These are phyloP conservation scores for Urocitellus parryii DNA, from an alignment of 2,113 vertebrate genomes.

Conservation along the genomic window DNA sequence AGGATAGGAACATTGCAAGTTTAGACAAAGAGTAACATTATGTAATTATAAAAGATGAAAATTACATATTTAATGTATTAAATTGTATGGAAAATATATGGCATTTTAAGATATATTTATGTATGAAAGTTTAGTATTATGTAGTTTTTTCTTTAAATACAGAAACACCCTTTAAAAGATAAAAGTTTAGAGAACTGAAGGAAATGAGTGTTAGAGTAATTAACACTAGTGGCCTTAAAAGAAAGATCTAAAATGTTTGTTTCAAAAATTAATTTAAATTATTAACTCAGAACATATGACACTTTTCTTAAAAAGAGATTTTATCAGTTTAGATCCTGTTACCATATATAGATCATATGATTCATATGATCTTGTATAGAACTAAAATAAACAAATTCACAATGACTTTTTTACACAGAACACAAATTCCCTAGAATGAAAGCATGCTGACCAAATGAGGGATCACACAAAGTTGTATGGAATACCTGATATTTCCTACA, in stretches of 20 bases:
- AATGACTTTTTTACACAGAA: not conserved
- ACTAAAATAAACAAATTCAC: slow-evolving; percentile 18
- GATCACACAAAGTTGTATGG: not conserved
- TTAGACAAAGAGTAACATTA: not conserved
- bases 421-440: not conserved
- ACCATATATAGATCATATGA: not conserved
- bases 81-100: not conserved
- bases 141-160: not conserved
- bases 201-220: slow-evolving; percentile 67
- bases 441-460: not conserved
- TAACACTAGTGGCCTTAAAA: slow-evolving; percentile 68
- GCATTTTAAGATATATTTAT: not conserved
- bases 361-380: not conserved
- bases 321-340: not conserved
- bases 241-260: not conserved
- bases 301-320: not conserved
- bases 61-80: not conserved
- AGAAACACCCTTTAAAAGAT: not conserved
- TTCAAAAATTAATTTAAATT: slow-evolving; percentile 46
- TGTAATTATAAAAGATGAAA: not conserved
- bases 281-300: slow-evolving; percentile 10
- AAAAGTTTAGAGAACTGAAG: slow-evolving; percentile 57
- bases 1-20: not conserved
- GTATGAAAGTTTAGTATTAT: not conserved
- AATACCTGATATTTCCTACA: not conserved